Conservation (phyloP, 2,797 vertebrate species). For the Betta splendens region DNA sequence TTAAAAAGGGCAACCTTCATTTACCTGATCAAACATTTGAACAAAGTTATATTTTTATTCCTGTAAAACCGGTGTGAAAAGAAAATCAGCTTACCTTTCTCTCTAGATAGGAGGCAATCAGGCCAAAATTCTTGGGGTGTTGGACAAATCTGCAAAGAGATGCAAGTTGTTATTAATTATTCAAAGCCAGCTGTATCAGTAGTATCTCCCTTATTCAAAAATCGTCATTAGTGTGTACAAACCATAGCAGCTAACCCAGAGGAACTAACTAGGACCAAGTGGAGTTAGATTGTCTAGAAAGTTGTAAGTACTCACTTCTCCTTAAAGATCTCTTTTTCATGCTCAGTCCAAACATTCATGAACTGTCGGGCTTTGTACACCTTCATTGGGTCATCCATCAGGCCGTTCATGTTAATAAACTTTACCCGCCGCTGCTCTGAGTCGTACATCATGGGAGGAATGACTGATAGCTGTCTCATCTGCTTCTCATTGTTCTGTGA, state of each 20-base stretch:
- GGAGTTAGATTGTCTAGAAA: not conserved
- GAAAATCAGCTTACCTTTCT: conserved; percentile 87
- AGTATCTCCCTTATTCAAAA: not conserved
- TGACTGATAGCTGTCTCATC: conserved; percentile 98
- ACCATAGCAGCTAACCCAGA: not conserved
- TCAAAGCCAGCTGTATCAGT: conserved; percentile 13
- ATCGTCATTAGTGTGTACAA: conserved; percentile 4
- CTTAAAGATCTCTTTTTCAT: conserved; percentile 98
- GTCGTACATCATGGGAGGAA: conserved; percentile 99
- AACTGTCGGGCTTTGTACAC: conserved; percentile 97
- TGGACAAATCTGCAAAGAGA: conserved; percentile 91
- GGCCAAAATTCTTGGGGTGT: conserved; percentile 98
- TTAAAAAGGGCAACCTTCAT: not conserved
- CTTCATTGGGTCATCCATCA: conserved; percentile 99
- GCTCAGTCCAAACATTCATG: conserved; percentile 99
- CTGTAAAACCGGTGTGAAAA: not conserved
- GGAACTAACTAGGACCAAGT: not conserved
- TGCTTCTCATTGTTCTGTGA: conserved; percentile 97
- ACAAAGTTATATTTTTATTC: not conserved
- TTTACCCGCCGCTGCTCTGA: conserved; percentile 94
- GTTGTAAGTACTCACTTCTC: conserved; percentile 88
- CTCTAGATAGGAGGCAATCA: conserved; percentile 97
- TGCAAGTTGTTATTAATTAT: conserved; percentile 8
- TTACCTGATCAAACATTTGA: not conserved
- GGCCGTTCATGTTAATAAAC: conserved; percentile 99